These are phyloP conservation scores for Drepanosiphum platanoidis DNA, from an alignment of 2,888 invertebrate genomes.

Conservation along the genomic window DNA sequence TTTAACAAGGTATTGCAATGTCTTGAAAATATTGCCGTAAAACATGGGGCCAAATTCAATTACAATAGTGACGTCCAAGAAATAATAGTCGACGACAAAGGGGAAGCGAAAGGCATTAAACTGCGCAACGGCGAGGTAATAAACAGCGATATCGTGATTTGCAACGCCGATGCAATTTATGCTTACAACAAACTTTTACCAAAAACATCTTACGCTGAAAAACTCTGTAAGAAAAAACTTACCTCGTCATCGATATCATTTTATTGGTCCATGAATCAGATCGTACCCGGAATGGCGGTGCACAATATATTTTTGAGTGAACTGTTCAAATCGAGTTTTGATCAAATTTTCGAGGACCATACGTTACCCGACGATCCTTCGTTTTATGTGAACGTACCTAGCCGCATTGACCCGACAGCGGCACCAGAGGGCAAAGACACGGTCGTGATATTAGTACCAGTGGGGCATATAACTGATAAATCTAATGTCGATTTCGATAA, in stretches of 20 bases:
- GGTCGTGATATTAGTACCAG: conserved; percentile 44
- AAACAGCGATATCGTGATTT: conserved; percentile 47
- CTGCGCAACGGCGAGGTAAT: conserved; percentile 17
- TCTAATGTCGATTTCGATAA: conserved; percentile 35
- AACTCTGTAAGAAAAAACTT: conserved; percentile 24
- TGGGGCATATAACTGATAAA: conserved; percentile 33
- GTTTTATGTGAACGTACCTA: conserved; percentile 52
- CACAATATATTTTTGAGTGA: conserved; percentile 50
- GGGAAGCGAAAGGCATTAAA: conserved; percentile 40
- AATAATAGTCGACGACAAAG: conserved; percentile 40
- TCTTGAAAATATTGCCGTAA: conserved; percentile 16
- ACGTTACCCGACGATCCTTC: conserved; percentile 53
- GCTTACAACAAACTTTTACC: conserved; percentile 54
- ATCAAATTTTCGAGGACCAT: conserved; percentile 51
- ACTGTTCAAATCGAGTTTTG: conserved; percentile 47
- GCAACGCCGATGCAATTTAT: conserved; percentile 51
- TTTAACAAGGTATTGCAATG: conserved; percentile 24
- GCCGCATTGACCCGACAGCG: conserved; percentile 50
- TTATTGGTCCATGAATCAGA: conserved; percentile 46
- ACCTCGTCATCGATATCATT: conserved; percentile 55
- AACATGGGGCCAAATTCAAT: conserved; percentile 16
- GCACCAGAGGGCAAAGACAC: conserved; percentile 53
- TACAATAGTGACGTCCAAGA: conserved; percentile 41
- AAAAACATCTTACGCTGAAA: conserved; percentile 37
- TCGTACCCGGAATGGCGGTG: conserved; percentile 10